These are phyloP conservation scores for Macrosiphum euphorbiae DNA, from an alignment of 2,888 invertebrate genomes.

Conservation along the genomic window DNA sequence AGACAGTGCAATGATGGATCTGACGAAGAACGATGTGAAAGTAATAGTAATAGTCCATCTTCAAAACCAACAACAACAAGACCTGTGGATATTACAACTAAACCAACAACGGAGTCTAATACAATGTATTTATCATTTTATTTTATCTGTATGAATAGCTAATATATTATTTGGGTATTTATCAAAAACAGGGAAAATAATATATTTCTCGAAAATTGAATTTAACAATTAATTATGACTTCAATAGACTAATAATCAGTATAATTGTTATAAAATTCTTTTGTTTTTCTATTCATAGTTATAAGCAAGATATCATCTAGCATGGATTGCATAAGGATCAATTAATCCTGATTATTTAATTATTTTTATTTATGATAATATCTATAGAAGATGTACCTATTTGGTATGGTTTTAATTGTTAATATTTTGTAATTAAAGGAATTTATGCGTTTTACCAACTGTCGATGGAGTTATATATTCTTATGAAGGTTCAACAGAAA, in stretches of 20 bases:
- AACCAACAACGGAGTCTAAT: background rate
- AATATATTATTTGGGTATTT: background rate
- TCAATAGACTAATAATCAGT: background rate
- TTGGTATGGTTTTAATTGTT: background rate
- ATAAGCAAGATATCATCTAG: background rate
- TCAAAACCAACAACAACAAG: background rate
- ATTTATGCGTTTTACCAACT: constrained; percentile 1
- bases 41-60: background rate
- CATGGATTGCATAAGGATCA: background rate
- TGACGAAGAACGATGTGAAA: constrained; percentile 55
- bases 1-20: constrained; percentile 62
- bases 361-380: background rate
- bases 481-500: background rate
- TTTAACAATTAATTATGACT: background rate
- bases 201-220: background rate
- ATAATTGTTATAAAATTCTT: background rate
- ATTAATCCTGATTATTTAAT: background rate
- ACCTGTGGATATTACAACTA: background rate
- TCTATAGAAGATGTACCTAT: background rate
- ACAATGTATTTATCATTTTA: background rate
- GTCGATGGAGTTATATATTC: background rate
- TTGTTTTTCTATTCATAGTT: background rate
- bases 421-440: constrained; percentile 14
- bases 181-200: background rate
- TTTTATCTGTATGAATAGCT: background rate